phyloP scores from a whole-genome alignment of 2,797 vertebrate species.

The Schizopygopsis malacanthus region DNA sequence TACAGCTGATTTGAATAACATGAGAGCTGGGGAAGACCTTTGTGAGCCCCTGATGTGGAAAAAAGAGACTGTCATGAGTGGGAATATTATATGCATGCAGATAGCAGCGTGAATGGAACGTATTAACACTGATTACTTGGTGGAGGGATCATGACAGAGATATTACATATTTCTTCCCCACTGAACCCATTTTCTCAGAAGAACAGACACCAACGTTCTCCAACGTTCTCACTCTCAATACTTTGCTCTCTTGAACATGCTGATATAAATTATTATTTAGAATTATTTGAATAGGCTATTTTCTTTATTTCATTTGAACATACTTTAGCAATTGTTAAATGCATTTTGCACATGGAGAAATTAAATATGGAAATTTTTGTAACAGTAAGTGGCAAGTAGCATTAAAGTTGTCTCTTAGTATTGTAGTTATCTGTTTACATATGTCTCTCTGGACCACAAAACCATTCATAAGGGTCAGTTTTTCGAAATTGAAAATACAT shows the following conservation, averaged over 20 bases:
- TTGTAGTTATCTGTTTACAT: not conserved
- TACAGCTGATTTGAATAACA: slow-evolving; percentile 52
- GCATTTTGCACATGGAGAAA: not conserved
- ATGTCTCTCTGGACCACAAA: too few species aligned
- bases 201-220: not conserved
- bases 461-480: too few species aligned
- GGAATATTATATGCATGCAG: slow-evolving; percentile 49
- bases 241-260: not conserved
- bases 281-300: not conserved
- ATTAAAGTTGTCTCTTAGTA: not conserved
- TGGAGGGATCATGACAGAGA: not conserved
- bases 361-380: not conserved
- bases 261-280: not conserved
- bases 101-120: slow-evolving; percentile 56
- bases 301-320: not conserved
- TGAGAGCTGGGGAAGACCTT: not conserved
- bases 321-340: not conserved
- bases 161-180: slow-evolving; percentile 32
- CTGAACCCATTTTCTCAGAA: slow-evolving; percentile 14
- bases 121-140: slow-evolving; percentile 40
- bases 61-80: slow-evolving; percentile 31
- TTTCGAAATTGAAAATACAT: too few species aligned
- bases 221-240: not conserved
- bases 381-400: not conserved
- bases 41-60: slow-evolving; percentile 49